These are phyloP conservation scores for Ctenosaura bakeri DNA, from an alignment of 2,797 vertebrate species.

Conservation along the genomic window DNA sequence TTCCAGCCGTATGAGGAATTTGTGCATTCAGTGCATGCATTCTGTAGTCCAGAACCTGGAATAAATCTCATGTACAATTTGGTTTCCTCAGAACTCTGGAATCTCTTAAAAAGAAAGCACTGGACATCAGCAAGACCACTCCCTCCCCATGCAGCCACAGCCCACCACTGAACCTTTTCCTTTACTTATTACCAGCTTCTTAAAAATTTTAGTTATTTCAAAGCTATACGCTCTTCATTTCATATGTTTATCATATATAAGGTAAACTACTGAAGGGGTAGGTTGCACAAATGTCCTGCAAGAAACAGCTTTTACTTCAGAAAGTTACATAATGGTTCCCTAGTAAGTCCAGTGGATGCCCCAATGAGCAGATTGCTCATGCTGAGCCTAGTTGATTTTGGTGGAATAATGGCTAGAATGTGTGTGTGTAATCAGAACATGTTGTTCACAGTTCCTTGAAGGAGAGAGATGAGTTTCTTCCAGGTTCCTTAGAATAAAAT, in stretches of 20 bases:
- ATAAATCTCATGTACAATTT: background rate
- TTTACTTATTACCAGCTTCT: background rate
- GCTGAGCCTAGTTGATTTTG: background rate
- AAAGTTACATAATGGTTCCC: background rate
- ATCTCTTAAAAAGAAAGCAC: background rate
- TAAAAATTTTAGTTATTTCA: background rate
- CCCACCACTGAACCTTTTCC: background rate
- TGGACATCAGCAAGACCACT: background rate
- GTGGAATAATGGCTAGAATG: background rate
- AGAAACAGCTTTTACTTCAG: background rate
- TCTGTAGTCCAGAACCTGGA: background rate
- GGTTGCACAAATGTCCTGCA: background rate
- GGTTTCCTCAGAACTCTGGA: background rate
- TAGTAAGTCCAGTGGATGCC: background rate
- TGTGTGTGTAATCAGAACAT: background rate
- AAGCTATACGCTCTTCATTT: background rate
- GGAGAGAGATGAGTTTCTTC: accelerated
- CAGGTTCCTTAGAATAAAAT: background rate
- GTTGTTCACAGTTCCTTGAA: constrained; percentile 29
- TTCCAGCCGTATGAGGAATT: background rate
- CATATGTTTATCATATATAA: background rate
- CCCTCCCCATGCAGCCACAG: background rate
- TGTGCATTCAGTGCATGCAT: background rate
- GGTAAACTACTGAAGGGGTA: background rate
- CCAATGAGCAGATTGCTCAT: background rate